These are phyloP conservation scores for Brachionus koreanus DNA, from an alignment of 1,140 invertebrate species.

Conservation along the genomic window DNA sequence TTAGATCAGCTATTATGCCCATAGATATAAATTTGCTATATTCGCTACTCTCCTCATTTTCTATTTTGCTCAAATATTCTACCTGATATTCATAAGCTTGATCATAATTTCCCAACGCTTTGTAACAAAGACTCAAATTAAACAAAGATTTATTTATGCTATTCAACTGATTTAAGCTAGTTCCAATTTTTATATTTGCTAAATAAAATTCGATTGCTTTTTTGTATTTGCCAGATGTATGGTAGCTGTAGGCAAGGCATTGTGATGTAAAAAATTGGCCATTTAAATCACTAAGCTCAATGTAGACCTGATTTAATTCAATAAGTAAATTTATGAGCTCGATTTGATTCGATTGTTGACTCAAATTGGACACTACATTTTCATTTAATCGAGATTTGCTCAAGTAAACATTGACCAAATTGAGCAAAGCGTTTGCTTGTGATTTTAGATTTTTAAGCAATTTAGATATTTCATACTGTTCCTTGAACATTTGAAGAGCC, in stretches of 20 bases:
- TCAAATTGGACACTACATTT: background rate
- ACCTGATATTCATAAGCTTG: slow-evolving; percentile 33
- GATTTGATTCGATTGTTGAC: background rate
- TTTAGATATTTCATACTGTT: slow-evolving; percentile 41
- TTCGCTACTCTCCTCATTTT: background rate
- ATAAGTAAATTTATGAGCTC: background rate
- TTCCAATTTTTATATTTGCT: background rate
- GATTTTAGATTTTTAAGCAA: slow-evolving; percentile 21
- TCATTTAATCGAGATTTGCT: background rate
- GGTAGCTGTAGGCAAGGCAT: slow-evolving; percentile 29
- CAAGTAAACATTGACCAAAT: slow-evolving; percentile 42
- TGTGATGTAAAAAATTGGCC: slow-evolving; percentile 41
- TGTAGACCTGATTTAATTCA: slow-evolving; percentile 3
- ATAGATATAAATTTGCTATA: background rate
- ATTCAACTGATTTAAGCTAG: background rate
- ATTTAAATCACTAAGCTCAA: slow-evolving; percentile 11
- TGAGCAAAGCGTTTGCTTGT: slow-evolving; percentile 26
- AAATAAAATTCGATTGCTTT: slow-evolving; percentile 32
- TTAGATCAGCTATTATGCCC: slow-evolving; percentile 14
- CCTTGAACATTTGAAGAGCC: slow-evolving; percentile 37
- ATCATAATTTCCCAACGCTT: background rate
- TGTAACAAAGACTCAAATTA: slow-evolving; percentile 14
- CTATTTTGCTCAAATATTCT: slow-evolving; percentile 15
- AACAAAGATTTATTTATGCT: background rate
- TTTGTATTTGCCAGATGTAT: background rate